Evolutionary conservation across 2,888 invertebrate species (phyloP), one percentile per base, ranked within the genome.

Genomic region (Aporophyla lueneburgensis): DNA sequence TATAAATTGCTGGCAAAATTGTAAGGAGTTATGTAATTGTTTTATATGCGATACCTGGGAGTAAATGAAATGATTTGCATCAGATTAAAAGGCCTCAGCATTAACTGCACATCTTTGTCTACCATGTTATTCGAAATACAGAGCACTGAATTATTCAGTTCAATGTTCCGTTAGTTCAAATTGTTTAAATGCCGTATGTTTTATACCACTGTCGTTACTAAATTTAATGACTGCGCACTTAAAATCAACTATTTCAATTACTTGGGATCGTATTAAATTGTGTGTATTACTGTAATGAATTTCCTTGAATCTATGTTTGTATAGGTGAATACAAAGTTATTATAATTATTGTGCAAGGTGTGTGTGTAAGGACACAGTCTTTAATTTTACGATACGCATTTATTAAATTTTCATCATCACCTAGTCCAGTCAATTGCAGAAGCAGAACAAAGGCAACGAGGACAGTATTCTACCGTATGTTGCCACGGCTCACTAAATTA

Each of bases 21-120:
- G n/a, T 65, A 73, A 4, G 74, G 58, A 49, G 27, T 27, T 7
- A 76, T 59, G 2, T 0, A n/a, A 33, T 66, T 65, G 6, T 73
- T 73, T 59, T 59, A 46, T 5, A 76, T 76, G 43, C 74, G 43
- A 33, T 76, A 76, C 53, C 10, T 65, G 6, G 65, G 58, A 33
- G 27, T 4, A 16, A 24, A 66, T 12, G 65, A 53, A 51, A 73
- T 12, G 0, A 43, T 14, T 33, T 76, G 74, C 51, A 59, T 33
- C 14, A 73, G 10, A 33, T 66, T 76, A n/a, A 76, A 59, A 66
- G 76, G 76, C 59, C 16, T 9, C 12, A 76, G 24, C 76, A 74
- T 61, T 14, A 49, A 21, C 24, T 74, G 74, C 12, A 76, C 49
- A 24, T 74, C 61, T 56, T 67, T 67, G 49, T 76, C 76, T 12